Conservation (phyloP, 2,797 vertebrate species). For the Tauraco hartlaubi region DNA sequence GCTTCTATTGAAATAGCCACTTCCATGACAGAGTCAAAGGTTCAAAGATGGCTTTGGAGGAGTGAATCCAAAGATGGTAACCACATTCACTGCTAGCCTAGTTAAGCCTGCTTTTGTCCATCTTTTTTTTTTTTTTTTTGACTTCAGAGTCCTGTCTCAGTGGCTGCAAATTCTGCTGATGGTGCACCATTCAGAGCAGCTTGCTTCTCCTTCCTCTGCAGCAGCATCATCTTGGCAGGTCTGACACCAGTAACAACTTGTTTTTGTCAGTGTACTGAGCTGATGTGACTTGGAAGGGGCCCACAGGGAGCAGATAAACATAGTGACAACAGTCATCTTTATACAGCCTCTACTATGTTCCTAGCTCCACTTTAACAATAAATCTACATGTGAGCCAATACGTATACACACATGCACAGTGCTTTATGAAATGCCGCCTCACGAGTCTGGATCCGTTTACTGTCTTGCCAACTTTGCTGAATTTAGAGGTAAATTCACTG, state of each 20-base stretch:
- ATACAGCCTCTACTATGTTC: neutral
- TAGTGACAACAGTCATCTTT: slow-evolving; percentile 1
- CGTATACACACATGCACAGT: neutral
- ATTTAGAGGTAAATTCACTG: neutral
- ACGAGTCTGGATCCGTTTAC: neutral
- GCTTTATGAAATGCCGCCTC: neutral
- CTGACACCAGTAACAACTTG: slow-evolving; percentile 59
- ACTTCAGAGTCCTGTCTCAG: neutral
- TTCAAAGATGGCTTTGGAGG: neutral
- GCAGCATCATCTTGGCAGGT: slow-evolving; percentile 31
- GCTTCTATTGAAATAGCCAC: neutral
- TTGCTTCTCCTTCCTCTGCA: slow-evolving; percentile 24
- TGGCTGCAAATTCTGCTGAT: slow-evolving; percentile 41
- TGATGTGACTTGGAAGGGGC: slow-evolving; percentile 28
- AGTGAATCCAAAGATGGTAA: neutral
- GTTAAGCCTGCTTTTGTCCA: neutral
- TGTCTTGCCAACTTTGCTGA: neutral
- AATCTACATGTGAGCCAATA: neutral
- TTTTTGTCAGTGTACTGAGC: slow-evolving; percentile 49
- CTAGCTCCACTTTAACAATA: neutral
- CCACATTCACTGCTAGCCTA: neutral
- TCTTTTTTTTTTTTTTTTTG: neutral
- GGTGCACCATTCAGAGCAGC: neutral
- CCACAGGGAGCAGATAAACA: slow-evolving; percentile 13
- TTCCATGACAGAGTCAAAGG: neutral